phyloP scores from a whole-genome alignment of 2,797 vertebrate genomes.

The Bovichtus variegatus region DNA sequence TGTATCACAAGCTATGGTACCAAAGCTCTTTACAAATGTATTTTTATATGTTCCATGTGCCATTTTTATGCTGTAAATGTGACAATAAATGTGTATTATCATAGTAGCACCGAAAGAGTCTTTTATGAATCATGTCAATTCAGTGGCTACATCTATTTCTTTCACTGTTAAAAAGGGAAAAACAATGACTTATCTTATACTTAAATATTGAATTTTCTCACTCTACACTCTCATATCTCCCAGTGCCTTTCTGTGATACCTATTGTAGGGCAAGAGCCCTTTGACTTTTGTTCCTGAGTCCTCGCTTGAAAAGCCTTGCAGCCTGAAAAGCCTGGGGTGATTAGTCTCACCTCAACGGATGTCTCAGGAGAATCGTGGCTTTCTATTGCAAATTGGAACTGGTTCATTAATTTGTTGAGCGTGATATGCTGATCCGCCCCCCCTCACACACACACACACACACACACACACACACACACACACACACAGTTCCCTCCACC shows the following conservation, averaged over 20 bases:
- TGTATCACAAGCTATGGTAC: conserved; percentile 85
- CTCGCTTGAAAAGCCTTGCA: conserved; percentile 11
- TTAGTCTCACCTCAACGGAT: conserved; percentile 62
- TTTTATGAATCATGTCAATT: conserved; percentile 17
- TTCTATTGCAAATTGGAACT: conserved; percentile 64
- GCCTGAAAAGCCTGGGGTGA: conserved; percentile 32
- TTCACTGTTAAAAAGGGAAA: not conserved
- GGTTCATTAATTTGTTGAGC: conserved; percentile 75
- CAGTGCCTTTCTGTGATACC: not conserved
- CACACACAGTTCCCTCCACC: conserved; percentile 47
- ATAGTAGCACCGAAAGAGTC: conserved; percentile 12
- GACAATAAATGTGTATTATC: conserved; percentile 81
- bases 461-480: conserved; percentile 13
- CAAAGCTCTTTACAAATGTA: conserved; percentile 88
- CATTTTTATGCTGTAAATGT: conserved; percentile 81
- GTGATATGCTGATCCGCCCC: conserved; percentile 63
- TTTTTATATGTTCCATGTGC: conserved; percentile 78
- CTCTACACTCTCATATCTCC: not conserved
- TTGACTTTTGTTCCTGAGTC: conserved; percentile 4
- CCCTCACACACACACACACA: conserved; percentile 13
- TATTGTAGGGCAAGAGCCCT: conserved; percentile 21
- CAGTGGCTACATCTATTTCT: not conserved
- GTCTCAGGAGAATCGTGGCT: conserved; percentile 39
- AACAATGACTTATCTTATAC: not conserved
- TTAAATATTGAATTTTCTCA: conserved; percentile 7